These are phyloP conservation scores for Brachirus orientalis DNA, from an alignment of 2,113 vertebrate genomes.

Conservation along the genomic window DNA sequence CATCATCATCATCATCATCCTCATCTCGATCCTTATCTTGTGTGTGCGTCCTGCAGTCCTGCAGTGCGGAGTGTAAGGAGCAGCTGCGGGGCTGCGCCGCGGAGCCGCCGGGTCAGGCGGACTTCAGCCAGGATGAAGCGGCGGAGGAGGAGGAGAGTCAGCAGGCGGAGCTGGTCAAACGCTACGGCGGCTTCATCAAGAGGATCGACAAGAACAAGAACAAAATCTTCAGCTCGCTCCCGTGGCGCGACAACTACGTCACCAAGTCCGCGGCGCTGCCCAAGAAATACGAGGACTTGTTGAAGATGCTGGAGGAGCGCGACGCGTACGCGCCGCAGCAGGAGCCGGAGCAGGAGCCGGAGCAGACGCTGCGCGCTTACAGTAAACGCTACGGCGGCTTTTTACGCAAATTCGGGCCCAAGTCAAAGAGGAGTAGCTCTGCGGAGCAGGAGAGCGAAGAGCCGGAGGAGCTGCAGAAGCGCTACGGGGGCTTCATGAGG, in stretches of 20 bases:
- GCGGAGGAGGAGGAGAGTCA: constrained; percentile 55
- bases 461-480: constrained; percentile 88
- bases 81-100: constrained; percentile 84
- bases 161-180: constrained; percentile 75
- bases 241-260: constrained; percentile 78
- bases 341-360: constrained; percentile 28
- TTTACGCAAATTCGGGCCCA: constrained; percentile 87
- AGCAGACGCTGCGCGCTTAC: constrained; percentile 25
- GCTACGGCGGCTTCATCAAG: constrained; percentile 86
- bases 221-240: constrained; percentile 69
- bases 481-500: constrained; percentile 96
- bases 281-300: constrained; percentile 77
- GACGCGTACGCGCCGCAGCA: constrained; percentile 17
- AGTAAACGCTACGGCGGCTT: constrained; percentile 89
- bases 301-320: constrained; percentile 74
- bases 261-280: constrained; percentile 66
- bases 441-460: constrained; percentile 70
- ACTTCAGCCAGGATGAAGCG: constrained; percentile 43
- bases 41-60: constrained; percentile 79
- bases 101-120: constrained; percentile 47
- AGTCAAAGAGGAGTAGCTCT: constrained; percentile 84
- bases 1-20: too few relatives aligned
- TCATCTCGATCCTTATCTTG: background rate
- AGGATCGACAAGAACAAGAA: constrained; percentile 86
- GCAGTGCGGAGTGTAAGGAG: constrained; percentile 86